Conservation (phyloP, 2,888 invertebrate genomes). For the Plagodis dolabraria region DNA sequence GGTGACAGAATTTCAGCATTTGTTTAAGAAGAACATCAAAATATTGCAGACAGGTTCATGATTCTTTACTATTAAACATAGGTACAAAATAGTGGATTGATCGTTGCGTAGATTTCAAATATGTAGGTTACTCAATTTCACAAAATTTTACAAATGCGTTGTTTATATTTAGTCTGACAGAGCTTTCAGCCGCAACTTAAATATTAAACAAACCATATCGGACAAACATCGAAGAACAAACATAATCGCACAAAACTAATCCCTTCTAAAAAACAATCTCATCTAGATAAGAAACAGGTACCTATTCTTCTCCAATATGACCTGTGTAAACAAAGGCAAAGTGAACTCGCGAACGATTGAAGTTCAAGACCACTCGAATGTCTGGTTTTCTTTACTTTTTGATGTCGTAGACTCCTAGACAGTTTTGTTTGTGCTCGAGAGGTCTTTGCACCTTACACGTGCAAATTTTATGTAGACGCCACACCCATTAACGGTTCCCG, state of each 20-base stretch:
- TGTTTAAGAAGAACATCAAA: no score
- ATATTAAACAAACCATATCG: no score
- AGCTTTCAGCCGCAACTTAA: no score
- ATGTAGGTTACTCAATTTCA: no score
- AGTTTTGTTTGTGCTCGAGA: conserved; percentile 21
- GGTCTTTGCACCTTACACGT: conserved; percentile 35
- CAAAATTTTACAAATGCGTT: no score
- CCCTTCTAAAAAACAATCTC: conserved; percentile 7
- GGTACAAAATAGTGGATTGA: no score
- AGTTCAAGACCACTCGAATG: conserved; percentile 29
- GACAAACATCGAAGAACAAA: no score
- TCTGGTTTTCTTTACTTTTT: conserved; percentile 29
- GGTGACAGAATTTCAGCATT: no score
- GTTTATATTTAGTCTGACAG: no score
- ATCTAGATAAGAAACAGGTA: conserved; percentile 8
- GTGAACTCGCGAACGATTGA: conserved; percentile 15
- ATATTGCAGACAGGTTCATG: no score
- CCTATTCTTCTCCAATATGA: not conserved
- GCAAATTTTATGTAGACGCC: conserved; percentile 18
- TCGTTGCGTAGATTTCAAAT: no score
- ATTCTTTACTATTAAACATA: no score
- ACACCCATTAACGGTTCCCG: conserved; percentile 15
- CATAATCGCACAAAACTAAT: conserved; percentile 6
- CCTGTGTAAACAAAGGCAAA: conserved; percentile 13
- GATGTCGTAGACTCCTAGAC: conserved; percentile 25